phyloP scores from a whole-genome alignment of 2,113 vertebrate species.

The Siphamia tubifer region DNA sequence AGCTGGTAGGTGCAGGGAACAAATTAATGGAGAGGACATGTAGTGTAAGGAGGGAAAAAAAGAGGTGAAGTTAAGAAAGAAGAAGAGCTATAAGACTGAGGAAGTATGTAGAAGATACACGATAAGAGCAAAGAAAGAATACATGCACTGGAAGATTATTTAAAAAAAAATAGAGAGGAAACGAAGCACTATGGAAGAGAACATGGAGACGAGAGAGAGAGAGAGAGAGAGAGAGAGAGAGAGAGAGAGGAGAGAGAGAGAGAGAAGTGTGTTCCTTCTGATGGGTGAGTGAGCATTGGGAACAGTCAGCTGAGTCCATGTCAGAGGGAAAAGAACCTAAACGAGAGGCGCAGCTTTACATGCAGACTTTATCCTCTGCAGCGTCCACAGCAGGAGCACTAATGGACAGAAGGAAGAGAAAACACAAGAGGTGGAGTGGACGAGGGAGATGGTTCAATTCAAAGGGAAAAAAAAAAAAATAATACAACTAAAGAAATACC shows the following conservation, averaged over 20 bases:
- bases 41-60: not conserved
- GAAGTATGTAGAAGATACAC: slow-evolving; percentile 27
- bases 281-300: slow-evolving; percentile 67
- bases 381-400: slow-evolving; percentile 8
- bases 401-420: slow-evolving; percentile 44
- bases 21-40: slow-evolving; percentile 45
- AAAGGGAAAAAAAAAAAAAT: not conserved
- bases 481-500: too few species aligned
- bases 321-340: slow-evolving; percentile 43
- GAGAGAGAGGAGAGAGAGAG: slow-evolving; percentile 1
- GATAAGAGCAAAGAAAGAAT: slow-evolving; percentile 36
- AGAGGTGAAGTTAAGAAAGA: slow-evolving; percentile 10
- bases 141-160: not conserved
- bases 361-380: slow-evolving; percentile 27
- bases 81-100: slow-evolving; percentile 25
- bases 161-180: not conserved
- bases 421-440: slow-evolving; percentile 2
- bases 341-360: slow-evolving; percentile 45
- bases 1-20: slow-evolving; percentile 19
- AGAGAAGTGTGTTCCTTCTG: slow-evolving; percentile 24
- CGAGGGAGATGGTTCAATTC: slow-evolving; percentile 6
- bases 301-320: slow-evolving; percentile 63
- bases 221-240: not conserved
- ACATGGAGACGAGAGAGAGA: slow-evolving; percentile 25
- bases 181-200: slow-evolving; percentile 27